phyloP scores from a whole-genome alignment of 2,797 vertebrate genomes.

The Hapalemur alaotrensis region DNA sequence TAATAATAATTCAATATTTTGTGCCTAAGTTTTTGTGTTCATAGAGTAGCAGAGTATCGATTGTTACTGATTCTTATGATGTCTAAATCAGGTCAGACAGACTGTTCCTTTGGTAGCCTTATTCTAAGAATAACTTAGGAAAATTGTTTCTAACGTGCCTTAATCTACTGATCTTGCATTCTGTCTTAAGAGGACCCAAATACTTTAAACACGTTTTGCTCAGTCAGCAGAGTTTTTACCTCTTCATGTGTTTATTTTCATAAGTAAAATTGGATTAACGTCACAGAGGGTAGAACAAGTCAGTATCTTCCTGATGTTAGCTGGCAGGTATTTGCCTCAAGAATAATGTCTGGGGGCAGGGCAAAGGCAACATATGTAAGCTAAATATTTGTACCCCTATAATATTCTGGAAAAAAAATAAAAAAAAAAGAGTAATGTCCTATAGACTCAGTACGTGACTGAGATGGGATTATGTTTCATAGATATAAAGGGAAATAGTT shows the following conservation, averaged over 20 bases:
- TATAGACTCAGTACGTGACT: background rate
- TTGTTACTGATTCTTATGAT: background rate
- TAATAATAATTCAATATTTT: background rate
- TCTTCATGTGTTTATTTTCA: constrained; percentile 38
- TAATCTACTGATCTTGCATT: background rate
- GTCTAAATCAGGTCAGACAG: constrained; percentile 2
- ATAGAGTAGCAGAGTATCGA: background rate
- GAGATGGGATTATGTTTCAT: background rate
- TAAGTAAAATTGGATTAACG: constrained; percentile 31
- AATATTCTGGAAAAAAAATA: no score
- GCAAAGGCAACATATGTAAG: no score
- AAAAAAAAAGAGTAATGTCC: background rate
- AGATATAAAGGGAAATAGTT: background rate
- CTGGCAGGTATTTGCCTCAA: background rate
- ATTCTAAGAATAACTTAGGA: constrained; percentile 7
- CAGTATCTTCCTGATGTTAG: background rate
- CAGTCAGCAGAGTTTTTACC: background rate
- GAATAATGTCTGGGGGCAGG: no score
- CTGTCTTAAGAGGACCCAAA: background rate
- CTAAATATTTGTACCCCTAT: no score
- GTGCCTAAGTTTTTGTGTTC: constrained; percentile 34
- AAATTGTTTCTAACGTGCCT: constrained; percentile 8
- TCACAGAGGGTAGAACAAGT: background rate
- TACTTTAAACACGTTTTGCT: background rate
- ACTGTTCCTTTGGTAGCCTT: constrained; percentile 6